phyloP scores from a whole-genome alignment of 1,140 invertebrate species.

The Ephestia elutella region DNA sequence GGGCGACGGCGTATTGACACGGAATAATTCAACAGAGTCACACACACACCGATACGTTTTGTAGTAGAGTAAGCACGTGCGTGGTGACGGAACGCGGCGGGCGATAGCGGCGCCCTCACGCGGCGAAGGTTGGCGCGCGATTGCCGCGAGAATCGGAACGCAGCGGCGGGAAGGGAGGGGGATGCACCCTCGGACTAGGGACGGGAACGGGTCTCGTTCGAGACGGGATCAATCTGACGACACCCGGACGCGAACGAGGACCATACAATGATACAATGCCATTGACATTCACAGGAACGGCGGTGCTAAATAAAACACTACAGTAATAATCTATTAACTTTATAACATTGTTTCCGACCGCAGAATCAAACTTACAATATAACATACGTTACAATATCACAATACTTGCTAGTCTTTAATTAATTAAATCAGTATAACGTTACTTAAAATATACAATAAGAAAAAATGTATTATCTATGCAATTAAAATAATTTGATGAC shows the following conservation, averaged over 20 bases:
- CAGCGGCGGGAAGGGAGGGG: constrained; percentile 40
- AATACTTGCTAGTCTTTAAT: constrained; percentile 57
- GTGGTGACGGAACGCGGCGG: constrained; percentile 24
- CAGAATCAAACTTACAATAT: constrained; percentile 48
- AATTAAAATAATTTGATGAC: not conserved
- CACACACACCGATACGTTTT: constrained; percentile 38
- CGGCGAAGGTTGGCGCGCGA: constrained; percentile 63
- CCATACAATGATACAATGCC: constrained; percentile 22
- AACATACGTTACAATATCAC: constrained; percentile 55
- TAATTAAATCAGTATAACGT: constrained; percentile 18
- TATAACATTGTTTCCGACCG: constrained; percentile 52
- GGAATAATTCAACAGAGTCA: constrained; percentile 44
- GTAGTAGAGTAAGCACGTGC: constrained; percentile 34
- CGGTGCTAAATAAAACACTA: constrained; percentile 44
- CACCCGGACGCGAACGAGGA: constrained; percentile 30
- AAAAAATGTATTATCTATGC: not conserved
- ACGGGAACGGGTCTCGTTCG: constrained; percentile 5
- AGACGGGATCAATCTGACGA: constrained; percentile 55
- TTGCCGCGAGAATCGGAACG: constrained; percentile 40
- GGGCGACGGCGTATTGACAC: constrained; percentile 44
- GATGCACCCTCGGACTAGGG: constrained; percentile 37
- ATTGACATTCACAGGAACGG: constrained; percentile 18
- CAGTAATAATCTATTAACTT: constrained; percentile 42
- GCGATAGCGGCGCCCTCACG: constrained; percentile 49
- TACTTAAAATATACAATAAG: not conserved